phyloP scores from a whole-genome alignment of 37 sponge, comb jelly and placozoan genomes.

The Halisarca cf. caerulea region DNA sequence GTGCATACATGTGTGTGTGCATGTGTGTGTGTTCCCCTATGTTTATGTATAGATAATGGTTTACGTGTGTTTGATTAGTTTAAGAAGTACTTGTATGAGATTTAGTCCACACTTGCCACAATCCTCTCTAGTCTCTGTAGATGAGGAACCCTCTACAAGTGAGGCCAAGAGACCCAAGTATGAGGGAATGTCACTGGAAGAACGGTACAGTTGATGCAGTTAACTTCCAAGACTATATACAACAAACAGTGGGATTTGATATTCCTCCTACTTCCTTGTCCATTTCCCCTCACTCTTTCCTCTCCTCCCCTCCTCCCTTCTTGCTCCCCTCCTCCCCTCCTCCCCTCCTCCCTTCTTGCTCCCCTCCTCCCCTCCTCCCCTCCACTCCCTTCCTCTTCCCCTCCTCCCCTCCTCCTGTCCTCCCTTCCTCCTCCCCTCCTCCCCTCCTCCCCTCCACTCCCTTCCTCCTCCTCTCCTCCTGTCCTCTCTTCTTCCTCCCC shows the following conservation, averaged over 20 bases:
- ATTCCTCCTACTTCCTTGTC: too few relatives aligned
- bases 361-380: neutral
- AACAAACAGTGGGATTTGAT: too few relatives aligned
- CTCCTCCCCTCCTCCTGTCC: neutral
- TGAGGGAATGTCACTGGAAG: too few relatives aligned
- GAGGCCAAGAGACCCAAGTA: too few relatives aligned
- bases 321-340: neutral
- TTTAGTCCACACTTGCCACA: neutral
- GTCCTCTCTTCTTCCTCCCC: neutral
- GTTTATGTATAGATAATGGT: too few relatives aligned
- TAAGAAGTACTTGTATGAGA: too few relatives aligned
- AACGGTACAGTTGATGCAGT: too few relatives aligned
- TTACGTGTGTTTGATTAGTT: too few relatives aligned
- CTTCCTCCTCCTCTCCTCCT: neutral
- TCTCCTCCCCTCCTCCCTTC: neutral
- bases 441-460: neutral
- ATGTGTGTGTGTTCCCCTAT: conserved; percentile 19
- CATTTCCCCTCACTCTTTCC: too few relatives aligned
- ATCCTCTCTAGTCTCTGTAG: too few relatives aligned
- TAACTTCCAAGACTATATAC: too few relatives aligned
- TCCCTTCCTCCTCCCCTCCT: neutral
- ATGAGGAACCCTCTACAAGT: too few relatives aligned
- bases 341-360: neutral
- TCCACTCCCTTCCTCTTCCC: neutral
- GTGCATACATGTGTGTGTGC: neutral